Evolutionary conservation across 2,888 invertebrate genomes (phyloP).

Genomic region (Sepiola atlantica): DNA sequence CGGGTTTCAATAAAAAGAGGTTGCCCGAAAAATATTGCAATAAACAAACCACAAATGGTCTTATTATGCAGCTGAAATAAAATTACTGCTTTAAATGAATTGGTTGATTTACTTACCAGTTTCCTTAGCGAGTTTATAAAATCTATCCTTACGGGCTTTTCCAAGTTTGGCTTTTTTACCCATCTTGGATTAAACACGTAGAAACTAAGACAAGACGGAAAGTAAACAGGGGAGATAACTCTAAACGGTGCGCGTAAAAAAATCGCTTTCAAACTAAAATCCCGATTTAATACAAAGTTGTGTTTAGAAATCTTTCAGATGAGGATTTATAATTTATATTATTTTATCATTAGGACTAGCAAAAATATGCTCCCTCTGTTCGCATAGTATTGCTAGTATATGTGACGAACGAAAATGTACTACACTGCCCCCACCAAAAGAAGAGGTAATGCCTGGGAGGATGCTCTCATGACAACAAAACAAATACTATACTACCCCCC

Average conservation of each 20-base stretch:
- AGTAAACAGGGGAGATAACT: neutral
- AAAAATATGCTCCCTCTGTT: no score
- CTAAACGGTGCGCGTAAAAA: neutral
- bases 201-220: neutral
- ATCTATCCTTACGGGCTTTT: constrained; percentile 98
- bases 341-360: no score
- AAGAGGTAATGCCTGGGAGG: no score
- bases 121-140: constrained; percentile 98
- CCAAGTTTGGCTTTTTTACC: constrained; percentile 90
- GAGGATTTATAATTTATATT: no score
- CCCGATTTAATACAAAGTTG: neutral
- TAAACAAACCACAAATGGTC: neutral
- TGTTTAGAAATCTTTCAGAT: no score
- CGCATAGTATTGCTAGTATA: no score
- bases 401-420: no score
- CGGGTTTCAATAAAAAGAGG: neutral
- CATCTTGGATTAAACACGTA: constrained; percentile 59
- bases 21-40: neutral
- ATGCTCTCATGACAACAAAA: no score
- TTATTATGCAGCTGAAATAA: neutral
- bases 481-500: no score
- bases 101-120: constrained; percentile 82
- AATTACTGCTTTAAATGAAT: neutral
- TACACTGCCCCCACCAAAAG: no score
- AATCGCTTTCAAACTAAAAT: neutral